phyloP scores from a whole-genome alignment of 2,888 invertebrate genomes.

The Cephalotes varians region DNA sequence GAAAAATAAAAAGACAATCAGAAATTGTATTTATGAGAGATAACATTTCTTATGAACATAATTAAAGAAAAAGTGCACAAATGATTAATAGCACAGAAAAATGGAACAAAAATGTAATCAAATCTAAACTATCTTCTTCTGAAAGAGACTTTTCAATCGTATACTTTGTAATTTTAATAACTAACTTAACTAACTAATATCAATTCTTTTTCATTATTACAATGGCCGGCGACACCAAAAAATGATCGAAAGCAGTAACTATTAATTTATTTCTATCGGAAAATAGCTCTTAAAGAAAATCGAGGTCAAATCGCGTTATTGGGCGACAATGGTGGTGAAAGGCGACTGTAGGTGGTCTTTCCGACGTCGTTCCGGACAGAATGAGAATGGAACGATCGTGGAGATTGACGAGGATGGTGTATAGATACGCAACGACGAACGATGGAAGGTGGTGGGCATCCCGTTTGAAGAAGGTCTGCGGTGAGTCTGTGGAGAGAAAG shows the following conservation, averaged over 20 bases:
- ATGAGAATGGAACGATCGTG: slow-evolving; percentile 24
- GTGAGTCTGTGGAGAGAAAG: background rate
- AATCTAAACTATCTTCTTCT: background rate
- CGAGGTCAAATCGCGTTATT: background rate
- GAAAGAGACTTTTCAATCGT: background rate
- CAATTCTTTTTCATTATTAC: background rate
- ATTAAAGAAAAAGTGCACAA: background rate
- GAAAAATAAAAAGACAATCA: background rate
- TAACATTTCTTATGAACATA: background rate
- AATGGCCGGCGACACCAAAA: too few relatives aligned
- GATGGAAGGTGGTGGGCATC: slow-evolving; percentile 10
- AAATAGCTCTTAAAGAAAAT: background rate
- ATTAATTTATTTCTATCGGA: background rate
- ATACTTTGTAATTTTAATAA: background rate
- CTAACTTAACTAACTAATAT: background rate
- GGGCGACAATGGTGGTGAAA: slow-evolving; percentile 18
- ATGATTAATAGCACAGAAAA: background rate
- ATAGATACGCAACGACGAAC: background rate
- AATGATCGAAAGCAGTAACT: background rate
- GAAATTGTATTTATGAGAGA: background rate
- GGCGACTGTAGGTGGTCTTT: background rate
- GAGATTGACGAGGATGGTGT: slow-evolving; percentile 25
- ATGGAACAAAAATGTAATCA: background rate
- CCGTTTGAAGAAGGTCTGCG: slow-evolving; percentile 13
- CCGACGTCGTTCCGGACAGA: background rate